Evolutionary conservation across 2,797 vertebrate genomes (phyloP).

Genomic region (Hyperoplus lanceolatus): DNA sequence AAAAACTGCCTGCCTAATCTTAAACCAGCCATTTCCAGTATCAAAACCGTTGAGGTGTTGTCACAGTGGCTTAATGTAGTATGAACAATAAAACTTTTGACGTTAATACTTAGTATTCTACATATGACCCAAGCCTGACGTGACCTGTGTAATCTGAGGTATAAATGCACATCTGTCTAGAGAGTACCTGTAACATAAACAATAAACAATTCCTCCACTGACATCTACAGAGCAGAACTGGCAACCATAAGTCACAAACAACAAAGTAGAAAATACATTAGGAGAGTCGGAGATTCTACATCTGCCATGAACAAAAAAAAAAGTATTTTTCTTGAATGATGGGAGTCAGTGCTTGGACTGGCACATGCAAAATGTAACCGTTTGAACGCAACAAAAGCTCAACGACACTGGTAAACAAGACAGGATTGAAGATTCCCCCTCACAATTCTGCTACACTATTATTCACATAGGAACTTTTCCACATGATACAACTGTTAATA

Average conservation of each 20-base stretch:
- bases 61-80: slow-evolving; percentile 68
- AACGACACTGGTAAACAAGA: slow-evolving; percentile 49
- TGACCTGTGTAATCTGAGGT: slow-evolving; percentile 76
- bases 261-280: not conserved
- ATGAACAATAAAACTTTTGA: slow-evolving; percentile 53
- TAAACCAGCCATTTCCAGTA: slow-evolving; percentile 69
- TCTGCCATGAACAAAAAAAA: slow-evolving; percentile 17
- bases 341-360: slow-evolving; percentile 29
- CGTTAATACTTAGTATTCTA: slow-evolving; percentile 66
- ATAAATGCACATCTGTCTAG: slow-evolving; percentile 69
- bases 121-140: slow-evolving; percentile 61
- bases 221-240: slow-evolving; percentile 23
- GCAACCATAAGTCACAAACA: slow-evolving; percentile 23
- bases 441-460: slow-evolving; percentile 56
- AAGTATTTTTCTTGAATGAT: not conserved
- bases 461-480: slow-evolving; percentile 41
- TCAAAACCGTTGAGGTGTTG: slow-evolving; percentile 55
- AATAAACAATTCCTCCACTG: slow-evolving; percentile 6
- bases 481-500: slow-evolving; percentile 38
- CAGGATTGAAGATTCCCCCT: slow-evolving; percentile 13
- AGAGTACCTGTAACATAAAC: slow-evolving; percentile 50
- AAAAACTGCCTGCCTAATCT: slow-evolving; percentile 20
- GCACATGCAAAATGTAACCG: slow-evolving; percentile 28
- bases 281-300: not conserved
- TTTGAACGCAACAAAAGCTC: slow-evolving; percentile 30